Percentiles rank a stretch among this genome's conserved stretches.
Conservation (phyloP, 1,140 invertebrate genomes). For the Papilio dardanus region DNA sequence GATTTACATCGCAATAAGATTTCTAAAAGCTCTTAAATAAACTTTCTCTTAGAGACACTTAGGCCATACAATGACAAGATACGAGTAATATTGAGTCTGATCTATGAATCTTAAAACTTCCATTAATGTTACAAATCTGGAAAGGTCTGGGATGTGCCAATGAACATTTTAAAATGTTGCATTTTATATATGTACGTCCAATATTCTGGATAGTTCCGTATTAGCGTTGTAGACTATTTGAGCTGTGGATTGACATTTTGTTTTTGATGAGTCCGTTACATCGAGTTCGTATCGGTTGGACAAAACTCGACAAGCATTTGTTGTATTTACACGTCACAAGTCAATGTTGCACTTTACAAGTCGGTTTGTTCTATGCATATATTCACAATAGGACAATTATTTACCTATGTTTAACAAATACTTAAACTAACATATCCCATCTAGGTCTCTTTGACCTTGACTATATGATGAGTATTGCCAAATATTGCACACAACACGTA, state of each 20-base stretch:
- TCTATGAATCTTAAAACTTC: conserved; percentile 8
- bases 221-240: neutral
- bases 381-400: conserved; percentile 56
- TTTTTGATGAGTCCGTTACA: neutral
- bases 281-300: neutral
- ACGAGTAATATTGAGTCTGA: conserved; percentile 2
- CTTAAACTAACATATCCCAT: conserved; percentile 79
- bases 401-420: conserved; percentile 72
- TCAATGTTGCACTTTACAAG: conserved; percentile 15
- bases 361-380: conserved; percentile 24
- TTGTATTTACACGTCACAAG: conserved; percentile 2
- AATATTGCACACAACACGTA: conserved; percentile 76
- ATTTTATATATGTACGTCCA: neutral
- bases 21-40: conserved; percentile 33
- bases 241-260: neutral
- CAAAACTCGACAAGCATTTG: neutral
- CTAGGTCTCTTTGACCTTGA: conserved; percentile 61
- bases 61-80: conserved; percentile 22
- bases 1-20: conserved; percentile 25
- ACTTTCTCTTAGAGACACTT: conserved; percentile 8
- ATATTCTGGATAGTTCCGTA: neutral
- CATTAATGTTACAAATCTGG: neutral
- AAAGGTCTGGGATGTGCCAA: neutral
- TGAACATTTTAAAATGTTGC: conserved; percentile 1
- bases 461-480: conserved; percentile 78